These are phyloP conservation scores for Meliscaeva auricollis DNA, from an alignment of 2,888 invertebrate genomes.

Conservation along the genomic window DNA sequence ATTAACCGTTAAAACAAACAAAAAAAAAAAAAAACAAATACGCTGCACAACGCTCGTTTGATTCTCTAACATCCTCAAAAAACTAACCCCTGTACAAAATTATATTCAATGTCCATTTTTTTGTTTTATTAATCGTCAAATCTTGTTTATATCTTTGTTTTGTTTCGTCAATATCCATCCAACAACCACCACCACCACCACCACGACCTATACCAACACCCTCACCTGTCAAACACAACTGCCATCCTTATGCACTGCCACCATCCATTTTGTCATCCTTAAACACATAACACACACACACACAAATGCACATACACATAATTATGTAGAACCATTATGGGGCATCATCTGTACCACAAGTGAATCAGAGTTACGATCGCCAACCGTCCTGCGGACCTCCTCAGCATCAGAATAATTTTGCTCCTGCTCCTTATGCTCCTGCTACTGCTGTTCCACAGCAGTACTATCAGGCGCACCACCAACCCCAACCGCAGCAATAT, in stretches of 20 bases:
- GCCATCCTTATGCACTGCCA: conserved; percentile 8
- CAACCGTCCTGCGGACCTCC: conserved; percentile 77
- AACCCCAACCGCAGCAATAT: conserved; percentile 79
- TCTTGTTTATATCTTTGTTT: conserved; percentile 72
- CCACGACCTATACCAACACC: not conserved
- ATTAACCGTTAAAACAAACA: conserved; percentile 38
- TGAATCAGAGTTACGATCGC: conserved; percentile 76
- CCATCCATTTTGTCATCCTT: conserved; percentile 29
- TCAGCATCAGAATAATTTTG: conserved; percentile 76
- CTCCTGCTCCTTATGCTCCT: conserved; percentile 77
- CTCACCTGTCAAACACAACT: conserved; percentile 1
- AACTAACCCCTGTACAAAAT: conserved; percentile 55
- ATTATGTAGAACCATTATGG: conserved; percentile 69
- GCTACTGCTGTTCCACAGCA: conserved; percentile 74
- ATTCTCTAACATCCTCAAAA: conserved; percentile 46
- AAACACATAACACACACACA: conserved; percentile 14
- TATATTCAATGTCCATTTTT: conserved; percentile 34
- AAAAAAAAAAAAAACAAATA: conserved; percentile 29
- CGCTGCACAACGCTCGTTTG: conserved; percentile 66
- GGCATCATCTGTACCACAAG: conserved; percentile 71
- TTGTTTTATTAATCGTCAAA: conserved; percentile 54
- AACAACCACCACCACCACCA: conserved; percentile 34
- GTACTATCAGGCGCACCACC: conserved; percentile 78
- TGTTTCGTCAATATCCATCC: conserved; percentile 64
- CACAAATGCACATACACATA: conserved; percentile 27